A percentile compares a stretch with the other conserved stretches of the same genome.
phyloP scores from a whole-genome alignment of 2,113 vertebrate species.

The Acrocephalus kingi region DNA sequence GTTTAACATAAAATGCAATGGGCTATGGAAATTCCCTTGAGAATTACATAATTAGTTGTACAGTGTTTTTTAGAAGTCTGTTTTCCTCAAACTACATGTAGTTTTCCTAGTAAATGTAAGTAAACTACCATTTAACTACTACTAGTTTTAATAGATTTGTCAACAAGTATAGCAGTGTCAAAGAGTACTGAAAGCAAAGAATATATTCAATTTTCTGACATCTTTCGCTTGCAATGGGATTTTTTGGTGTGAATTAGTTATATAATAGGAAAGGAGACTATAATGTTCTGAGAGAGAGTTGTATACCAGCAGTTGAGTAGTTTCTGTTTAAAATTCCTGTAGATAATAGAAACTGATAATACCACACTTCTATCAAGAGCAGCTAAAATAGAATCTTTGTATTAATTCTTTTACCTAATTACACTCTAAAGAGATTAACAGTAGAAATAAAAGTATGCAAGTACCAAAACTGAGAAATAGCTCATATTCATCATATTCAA shows the following conservation, averaged over 20 bases:
- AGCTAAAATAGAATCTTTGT: not conserved
- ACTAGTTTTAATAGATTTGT: not conserved
- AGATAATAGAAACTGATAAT: not conserved
- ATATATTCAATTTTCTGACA: not conserved
- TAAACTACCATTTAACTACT: not conserved
- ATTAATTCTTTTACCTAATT: conserved; percentile 11
- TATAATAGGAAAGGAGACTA: not conserved
- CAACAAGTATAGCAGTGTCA: not conserved
- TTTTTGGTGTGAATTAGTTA: not conserved
- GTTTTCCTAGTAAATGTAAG: not conserved
- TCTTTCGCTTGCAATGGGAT: not conserved
- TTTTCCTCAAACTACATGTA: not conserved
- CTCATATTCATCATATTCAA: not conserved
- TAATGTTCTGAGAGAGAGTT: not conserved
- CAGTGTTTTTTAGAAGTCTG: not conserved
- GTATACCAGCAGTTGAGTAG: not conserved
- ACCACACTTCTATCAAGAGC: not conserved
- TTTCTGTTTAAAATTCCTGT: not conserved
- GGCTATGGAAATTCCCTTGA: not conserved
- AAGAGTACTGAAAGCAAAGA: not conserved
- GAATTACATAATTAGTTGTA: not conserved
- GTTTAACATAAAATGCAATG: not conserved
- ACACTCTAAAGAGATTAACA: conserved; percentile 16
- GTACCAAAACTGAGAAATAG: conserved; percentile 39
- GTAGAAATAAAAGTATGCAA: conserved; percentile 51